Evolutionary conservation across 2,888 invertebrate genomes (phyloP).

Genomic region (Ophioninae sp.): DNA sequence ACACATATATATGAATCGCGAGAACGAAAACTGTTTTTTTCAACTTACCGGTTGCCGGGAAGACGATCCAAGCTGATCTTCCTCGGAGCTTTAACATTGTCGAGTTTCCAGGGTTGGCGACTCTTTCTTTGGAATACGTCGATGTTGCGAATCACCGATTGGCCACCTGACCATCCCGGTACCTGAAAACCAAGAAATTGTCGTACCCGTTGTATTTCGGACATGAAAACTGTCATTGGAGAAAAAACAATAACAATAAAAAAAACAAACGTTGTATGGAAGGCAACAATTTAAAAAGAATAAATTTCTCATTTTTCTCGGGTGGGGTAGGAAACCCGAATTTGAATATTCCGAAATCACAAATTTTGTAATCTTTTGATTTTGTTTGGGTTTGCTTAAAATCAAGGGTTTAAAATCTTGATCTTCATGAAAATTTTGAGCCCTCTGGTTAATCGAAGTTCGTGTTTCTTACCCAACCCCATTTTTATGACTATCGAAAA

Average conservation of each 20-base stretch:
- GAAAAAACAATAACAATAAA: background rate
- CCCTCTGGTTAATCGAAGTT: too few relatives aligned
- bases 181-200: constrained; percentile 18
- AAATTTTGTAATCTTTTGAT: too few relatives aligned
- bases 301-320: too few relatives aligned
- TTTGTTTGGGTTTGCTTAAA: too few relatives aligned
- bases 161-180: background rate
- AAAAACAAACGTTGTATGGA: too few relatives aligned
- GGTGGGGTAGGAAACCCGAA: too few relatives aligned
- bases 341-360: too few relatives aligned
- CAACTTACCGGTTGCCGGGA: constrained; percentile 48
- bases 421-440: too few relatives aligned
- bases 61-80: constrained; percentile 50
- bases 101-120: constrained; percentile 46
- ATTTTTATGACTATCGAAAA: too few relatives aligned
- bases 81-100: constrained; percentile 27
- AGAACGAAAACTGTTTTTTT: background rate
- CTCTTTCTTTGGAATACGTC: constrained; percentile 25
- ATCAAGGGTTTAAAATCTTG: too few relatives aligned
- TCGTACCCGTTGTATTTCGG: background rate
- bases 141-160: background rate
- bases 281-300: too few relatives aligned
- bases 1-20: background rate
- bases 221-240: background rate
- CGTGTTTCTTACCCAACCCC: too few relatives aligned